Evolutionary conservation across 2,797 vertebrate species (phyloP).

Genomic region (Chrosomus eos): DNA sequence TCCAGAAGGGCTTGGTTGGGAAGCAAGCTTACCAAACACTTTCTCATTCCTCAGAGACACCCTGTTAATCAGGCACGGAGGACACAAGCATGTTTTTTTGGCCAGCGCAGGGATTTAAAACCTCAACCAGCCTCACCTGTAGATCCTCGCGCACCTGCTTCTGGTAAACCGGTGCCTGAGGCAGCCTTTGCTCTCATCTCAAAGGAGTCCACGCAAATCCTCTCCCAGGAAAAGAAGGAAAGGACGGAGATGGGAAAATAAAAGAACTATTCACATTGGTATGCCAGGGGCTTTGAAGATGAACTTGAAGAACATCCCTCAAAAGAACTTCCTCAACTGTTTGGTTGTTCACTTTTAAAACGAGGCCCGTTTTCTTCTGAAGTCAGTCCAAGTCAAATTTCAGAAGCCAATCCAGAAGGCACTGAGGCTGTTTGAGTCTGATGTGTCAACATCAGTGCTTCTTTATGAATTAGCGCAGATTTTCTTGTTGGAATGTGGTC

Average conservation of each 20-base stretch:
- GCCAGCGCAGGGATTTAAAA: conserved; percentile 40
- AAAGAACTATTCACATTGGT: conserved; percentile 41
- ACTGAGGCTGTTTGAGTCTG: neutral
- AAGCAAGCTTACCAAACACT: conserved; percentile 28
- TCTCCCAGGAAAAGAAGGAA: conserved; percentile 42
- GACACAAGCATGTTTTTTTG: conserved; percentile 27
- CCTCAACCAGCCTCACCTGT: conserved; percentile 39
- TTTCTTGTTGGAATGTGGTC: conserved; percentile 8
- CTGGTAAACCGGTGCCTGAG: conserved; percentile 44
- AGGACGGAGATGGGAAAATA: conserved; percentile 16
- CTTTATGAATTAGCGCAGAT: conserved; percentile 16
- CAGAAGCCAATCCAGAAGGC: conserved; percentile 43
- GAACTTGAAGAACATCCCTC: conserved; percentile 44
- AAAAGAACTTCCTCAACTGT: conserved; percentile 42
- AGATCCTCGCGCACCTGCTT: conserved; percentile 45
- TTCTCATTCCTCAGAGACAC: conserved; percentile 15
- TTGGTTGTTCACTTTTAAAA: conserved; percentile 28
- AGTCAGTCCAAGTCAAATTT: conserved; percentile 51
- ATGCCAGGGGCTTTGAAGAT: conserved; percentile 53
- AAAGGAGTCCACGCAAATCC: conserved; percentile 33
- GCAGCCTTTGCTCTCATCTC: conserved; percentile 30
- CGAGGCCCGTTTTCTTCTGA: conserved; percentile 14
- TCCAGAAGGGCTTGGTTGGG: conserved; percentile 22
- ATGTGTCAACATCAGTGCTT: conserved; percentile 45
- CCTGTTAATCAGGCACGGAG: conserved; percentile 17